Base-by-base conservation (phyloP, 2,113 vertebrate genomes). In the Lophius piscatorius region DNA sequence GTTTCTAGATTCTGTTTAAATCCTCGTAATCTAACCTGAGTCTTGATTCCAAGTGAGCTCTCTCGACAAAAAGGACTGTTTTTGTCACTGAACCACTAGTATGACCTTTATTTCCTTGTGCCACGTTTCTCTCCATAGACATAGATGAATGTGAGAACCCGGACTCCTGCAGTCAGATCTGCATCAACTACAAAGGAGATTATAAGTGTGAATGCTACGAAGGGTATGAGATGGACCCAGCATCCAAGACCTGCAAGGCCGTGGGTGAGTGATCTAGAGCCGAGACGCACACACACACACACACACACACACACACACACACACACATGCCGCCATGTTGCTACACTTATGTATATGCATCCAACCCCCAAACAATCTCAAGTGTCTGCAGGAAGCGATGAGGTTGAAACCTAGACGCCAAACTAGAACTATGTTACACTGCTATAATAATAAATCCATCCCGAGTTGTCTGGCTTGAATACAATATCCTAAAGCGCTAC, bases 101-200 rank as follows among this genome's bases (percentile, higher is more conserved):
- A 57, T 29, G 26, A 50, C 47, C 20, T 46, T 10, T 4, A 11
- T 21, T 14, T 31, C 22, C 51, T 5, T 35, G 18, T 38, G 22
- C 1, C n/a, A 6, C 29, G 22, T 38, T 40, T 79, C 63, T 85
- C 71, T 83, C 58, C 56, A 31, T 89, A 99, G 97, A 99, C 90
- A 95, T 99, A 68, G 94, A 99, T 4, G 97, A 99, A 88, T 99
- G 97, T 80, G 93, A 98, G 90, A 95, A 98, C 81, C 94, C 94
- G 6, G 94, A 97, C 5, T 92, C 93, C 70, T 99, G 97, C 92
- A 98, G 97, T 90, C 97, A 99, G 86, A 95, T 97, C 90, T 99
- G 97, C 88, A 92, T 98, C 90, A 99, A 99, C 89, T 97, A 96
- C 88, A 99, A 99, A 89, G 97, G 97, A 17, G 95, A 96, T 89